phyloP scores from a whole-genome alignment of 2,797 vertebrate species.

The Sebastiscus albofasciatus region DNA sequence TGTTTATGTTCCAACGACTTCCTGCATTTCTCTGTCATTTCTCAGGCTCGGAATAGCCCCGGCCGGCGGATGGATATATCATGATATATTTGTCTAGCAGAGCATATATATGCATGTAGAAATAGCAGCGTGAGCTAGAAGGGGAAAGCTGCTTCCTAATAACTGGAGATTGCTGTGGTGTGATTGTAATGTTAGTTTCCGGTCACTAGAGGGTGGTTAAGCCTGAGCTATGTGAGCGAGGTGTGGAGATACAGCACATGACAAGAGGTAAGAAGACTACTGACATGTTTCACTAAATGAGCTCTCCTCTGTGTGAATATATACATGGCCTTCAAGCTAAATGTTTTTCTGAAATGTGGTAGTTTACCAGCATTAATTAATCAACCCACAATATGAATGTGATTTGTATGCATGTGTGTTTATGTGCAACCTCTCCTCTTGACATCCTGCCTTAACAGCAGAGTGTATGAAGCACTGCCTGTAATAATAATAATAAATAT shows the following conservation, averaged over 20 bases:
- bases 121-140: slow-evolving; percentile 23
- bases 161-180: slow-evolving; percentile 6
- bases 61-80: slow-evolving; percentile 37
- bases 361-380: neutral
- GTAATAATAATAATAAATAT: neutral
- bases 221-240: slow-evolving; percentile 58
- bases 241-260: slow-evolving; percentile 15
- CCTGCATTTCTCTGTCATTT: slow-evolving; percentile 81
- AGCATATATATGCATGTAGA: slow-evolving; percentile 13
- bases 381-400: neutral
- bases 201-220: slow-evolving; percentile 79
- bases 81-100: slow-evolving; percentile 64
- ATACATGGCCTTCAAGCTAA: neutral
- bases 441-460: neutral
- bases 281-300: slow-evolving; percentile 11
- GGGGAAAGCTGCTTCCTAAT: slow-evolving; percentile 16
- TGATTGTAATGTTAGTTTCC: slow-evolving; percentile 45
- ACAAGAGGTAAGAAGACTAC: slow-evolving; percentile 59
- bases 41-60: slow-evolving; percentile 69
- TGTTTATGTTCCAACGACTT: slow-evolving; percentile 81
- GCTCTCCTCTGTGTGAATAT: slow-evolving; percentile 1
- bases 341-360: too few relatives aligned
- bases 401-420: neutral
- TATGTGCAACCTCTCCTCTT: neutral
- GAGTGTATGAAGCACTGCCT: neutral